A percentile compares a stretch with the other conserved stretches of the same genome.
phyloP scores from a whole-genome alignment of 2,113 vertebrate genomes.

The Felis catus region F.catus_Fca126_mat1.0 CM031417.1:118806501-118807000 shows the following conservation, averaged over 20 bases:
- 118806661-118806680: slow-evolving; percentile 38
- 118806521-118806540: background rate
- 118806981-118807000: background rate
- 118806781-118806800: background rate
- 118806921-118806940: slow-evolving; percentile 47
- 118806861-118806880: background rate
- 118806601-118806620: background rate
- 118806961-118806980: background rate
- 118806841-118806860: background rate
- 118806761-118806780: background rate
- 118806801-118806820: background rate
- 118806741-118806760: slow-evolving; percentile 34
- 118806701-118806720: slow-evolving; percentile 44
- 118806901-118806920: background rate
- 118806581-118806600: background rate
- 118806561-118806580: background rate
- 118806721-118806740: background rate
- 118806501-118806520: background rate
- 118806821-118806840: slow-evolving; percentile 37
- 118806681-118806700: background rate
- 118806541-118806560: background rate
- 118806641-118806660: background rate
- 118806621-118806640: background rate
- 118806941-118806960: slow-evolving; percentile 10
- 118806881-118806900: background rate